Base-by-base conservation (phyloP, 2,888 invertebrate genomes). In the Leptopilina syphax region DNA sequence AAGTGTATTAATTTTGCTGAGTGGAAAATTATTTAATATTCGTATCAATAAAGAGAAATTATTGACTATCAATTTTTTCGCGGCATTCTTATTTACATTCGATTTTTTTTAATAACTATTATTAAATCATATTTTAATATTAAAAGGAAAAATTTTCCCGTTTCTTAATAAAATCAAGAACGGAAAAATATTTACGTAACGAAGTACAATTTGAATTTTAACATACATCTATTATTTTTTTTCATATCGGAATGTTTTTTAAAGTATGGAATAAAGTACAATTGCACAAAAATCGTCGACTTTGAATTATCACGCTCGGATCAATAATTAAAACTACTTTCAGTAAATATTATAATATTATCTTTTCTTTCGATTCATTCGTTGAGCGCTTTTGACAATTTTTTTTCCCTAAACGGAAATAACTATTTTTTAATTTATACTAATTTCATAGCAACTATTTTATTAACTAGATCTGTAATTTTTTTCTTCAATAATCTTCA, bases 221-320 rank as follows among this genome's bases (percentile, higher is more conserved):
- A 3, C 47, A 50, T 50, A 47, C 24, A 24, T 13, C 34, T 34
- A 3, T 34, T 34, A 13, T 54, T 50, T 70, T 34, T 50, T 54
- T 34, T 73, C 41, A 73, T 34, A 27, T 34, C 79, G 82, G 80
- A 82, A 82, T 83, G 79, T 82, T 68, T 68, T 34, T 79, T 54
- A 77, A 76, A 80, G 83, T 83, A 81, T 76, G 67, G 65, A 80
- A 79, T 67, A 65, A 77, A 7, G 10, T 77, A 66, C n/a, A 73
- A 57, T 73, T 73, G 70, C 73, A 73, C 57, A 54, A 57, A 13
- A 50, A 54, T 73, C 27, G n/a, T 34, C n/a, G 57, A 57, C n/a
- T 57, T 57, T 12, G 24, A 50, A 57, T 34, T 54, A 54, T 27
- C 4, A 70, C 54, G 54, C 8, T 8, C 34, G n/a, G 57, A 34